Evolutionary conservation across 2,797 vertebrate genomes (phyloP).

Genomic region (Ambastaia sidthimunki): DNA sequence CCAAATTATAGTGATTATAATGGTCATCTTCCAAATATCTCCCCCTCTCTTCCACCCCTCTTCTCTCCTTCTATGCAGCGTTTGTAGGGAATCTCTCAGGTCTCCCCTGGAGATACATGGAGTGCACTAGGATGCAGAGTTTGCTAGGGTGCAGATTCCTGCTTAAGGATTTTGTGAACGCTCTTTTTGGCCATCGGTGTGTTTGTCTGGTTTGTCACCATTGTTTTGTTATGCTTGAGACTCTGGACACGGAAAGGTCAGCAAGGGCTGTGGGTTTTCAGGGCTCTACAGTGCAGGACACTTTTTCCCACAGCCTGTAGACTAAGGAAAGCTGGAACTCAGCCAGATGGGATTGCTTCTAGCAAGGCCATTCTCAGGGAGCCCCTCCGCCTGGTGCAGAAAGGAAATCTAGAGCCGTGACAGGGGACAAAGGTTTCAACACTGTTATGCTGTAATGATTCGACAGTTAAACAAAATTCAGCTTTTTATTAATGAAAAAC

Average conservation of each 20-base stretch:
- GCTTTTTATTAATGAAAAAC: background rate
- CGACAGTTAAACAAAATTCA: constrained; percentile 4
- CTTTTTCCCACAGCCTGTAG: constrained; percentile 68
- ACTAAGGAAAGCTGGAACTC: constrained; percentile 63
- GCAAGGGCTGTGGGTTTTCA: constrained; percentile 50
- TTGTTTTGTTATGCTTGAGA: constrained; percentile 58
- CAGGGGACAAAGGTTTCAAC: constrained; percentile 32
- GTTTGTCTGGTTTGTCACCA: constrained; percentile 43
- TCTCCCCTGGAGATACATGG: background rate
- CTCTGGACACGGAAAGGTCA: constrained; percentile 55
- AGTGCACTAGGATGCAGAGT: constrained; percentile 17
- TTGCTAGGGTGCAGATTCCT: constrained; percentile 12
- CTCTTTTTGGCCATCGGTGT: constrained; percentile 32
- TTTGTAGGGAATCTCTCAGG: constrained; percentile 3
- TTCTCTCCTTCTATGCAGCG: background rate
- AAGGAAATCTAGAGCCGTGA: constrained; percentile 39
- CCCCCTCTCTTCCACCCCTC: constrained; percentile 4
- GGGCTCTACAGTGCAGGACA: constrained; percentile 41
- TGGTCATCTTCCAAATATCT: no score
- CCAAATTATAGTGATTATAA: no score
- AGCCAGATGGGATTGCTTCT: constrained; percentile 61
- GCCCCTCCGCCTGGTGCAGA: constrained; percentile 33
- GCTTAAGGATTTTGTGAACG: constrained; percentile 13
- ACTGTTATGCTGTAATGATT: constrained; percentile 3
- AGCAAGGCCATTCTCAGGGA: constrained; percentile 41